phyloP scores from a whole-genome alignment of 2,113 vertebrate genomes.

The Rhea pennata region DNA sequence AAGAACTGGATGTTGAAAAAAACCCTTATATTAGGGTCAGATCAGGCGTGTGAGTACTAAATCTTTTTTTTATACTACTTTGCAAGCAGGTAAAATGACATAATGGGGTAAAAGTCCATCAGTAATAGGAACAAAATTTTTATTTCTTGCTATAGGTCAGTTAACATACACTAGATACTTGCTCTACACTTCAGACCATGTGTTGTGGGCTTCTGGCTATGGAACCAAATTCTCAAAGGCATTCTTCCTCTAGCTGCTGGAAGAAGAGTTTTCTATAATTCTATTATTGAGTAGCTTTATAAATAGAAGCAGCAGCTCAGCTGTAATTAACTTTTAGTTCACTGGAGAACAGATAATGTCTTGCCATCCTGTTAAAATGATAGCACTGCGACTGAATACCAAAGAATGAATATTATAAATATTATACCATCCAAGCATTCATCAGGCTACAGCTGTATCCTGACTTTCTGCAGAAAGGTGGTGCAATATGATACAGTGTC shows the following conservation, averaged over 20 bases:
- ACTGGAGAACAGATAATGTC: neutral
- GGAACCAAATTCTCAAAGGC: neutral
- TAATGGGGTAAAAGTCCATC: neutral
- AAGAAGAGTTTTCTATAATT: neutral
- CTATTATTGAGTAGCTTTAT: neutral
- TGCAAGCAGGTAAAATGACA: neutral
- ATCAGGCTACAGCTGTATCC: neutral
- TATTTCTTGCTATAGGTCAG: neutral
- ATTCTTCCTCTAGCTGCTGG: neutral
- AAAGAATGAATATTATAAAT: neutral
- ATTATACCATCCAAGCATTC: neutral
- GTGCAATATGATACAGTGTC: neutral
- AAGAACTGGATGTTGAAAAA: conserved; percentile 73
- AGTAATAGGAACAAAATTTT: neutral
- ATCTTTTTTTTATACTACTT: neutral
- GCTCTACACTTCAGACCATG: neutral
- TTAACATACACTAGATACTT: neutral
- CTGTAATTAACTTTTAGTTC: conserved; percentile 14
- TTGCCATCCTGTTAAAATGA: neutral
- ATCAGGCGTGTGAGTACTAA: conserved; percentile 83
- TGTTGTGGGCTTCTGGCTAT: neutral
- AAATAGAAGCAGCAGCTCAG: neutral
- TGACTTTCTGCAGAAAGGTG: neutral
- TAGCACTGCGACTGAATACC: neutral
- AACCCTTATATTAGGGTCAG: conserved; percentile 75